Evolutionary conservation across 2,113 vertebrate genomes (phyloP).

Genomic region (Nipponia nippon): DNA sequence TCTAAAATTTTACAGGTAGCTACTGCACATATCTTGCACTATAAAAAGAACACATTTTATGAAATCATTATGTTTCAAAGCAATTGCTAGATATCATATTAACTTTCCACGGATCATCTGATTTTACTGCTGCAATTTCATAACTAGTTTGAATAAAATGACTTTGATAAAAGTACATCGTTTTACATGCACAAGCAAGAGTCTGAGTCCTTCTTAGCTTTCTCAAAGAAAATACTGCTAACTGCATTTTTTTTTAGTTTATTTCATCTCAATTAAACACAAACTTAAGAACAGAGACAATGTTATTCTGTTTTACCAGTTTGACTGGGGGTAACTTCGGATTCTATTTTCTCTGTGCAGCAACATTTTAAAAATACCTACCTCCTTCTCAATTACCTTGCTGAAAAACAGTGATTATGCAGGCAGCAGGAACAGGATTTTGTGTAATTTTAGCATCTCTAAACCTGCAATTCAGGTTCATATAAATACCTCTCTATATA

Average conservation of each 20-base stretch:
- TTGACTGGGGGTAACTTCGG: neutral
- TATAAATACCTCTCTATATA: too few relatives aligned
- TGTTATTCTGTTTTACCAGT: neutral
- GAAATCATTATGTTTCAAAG: neutral
- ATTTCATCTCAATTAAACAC: neutral
- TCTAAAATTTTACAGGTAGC: neutral
- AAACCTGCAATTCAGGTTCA: neutral
- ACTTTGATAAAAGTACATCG: neutral
- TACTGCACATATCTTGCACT: neutral
- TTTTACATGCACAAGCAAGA: neutral
- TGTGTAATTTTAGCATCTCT: neutral
- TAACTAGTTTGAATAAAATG: neutral
- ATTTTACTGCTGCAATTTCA: neutral
- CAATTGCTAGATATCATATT: neutral
- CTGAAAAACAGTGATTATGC: conserved; percentile 28
- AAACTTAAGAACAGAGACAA: neutral
- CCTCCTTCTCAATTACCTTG: conserved; percentile 36
- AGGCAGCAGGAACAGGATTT: neutral
- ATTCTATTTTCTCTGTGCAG: neutral
- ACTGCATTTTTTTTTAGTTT: neutral
- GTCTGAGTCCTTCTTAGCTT: neutral
- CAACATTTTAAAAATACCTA: conserved; percentile 15
- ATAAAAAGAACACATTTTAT: neutral
- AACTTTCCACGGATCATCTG: neutral
- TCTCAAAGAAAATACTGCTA: neutral